A percentile compares a stretch with the other conserved stretches of the same genome.
These are phyloP conservation scores for Unio pictorum DNA, from an alignment of 2,888 invertebrate genomes.

Conservation along the genomic window DNA sequence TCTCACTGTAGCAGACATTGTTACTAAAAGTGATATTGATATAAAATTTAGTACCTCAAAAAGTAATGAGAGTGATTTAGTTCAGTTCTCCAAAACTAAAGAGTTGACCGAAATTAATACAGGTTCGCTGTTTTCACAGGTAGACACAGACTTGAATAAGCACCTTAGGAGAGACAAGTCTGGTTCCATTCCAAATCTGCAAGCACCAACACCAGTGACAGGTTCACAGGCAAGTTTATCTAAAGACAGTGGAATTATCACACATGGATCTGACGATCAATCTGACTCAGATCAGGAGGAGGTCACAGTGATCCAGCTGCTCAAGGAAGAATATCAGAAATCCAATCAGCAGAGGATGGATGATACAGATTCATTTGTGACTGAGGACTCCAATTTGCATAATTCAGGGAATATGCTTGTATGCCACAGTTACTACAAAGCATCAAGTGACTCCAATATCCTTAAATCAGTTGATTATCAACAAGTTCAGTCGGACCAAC, in stretches of 20 bases:
- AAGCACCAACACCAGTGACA: slow-evolving; percentile 3
- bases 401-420: too few relatives aligned
- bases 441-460: slow-evolving; percentile 60
- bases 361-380: slow-evolving; percentile 24
- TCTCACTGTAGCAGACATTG: too few relatives aligned
- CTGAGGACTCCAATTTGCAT: slow-evolving; percentile 17
- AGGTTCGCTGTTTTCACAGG: too few relatives aligned
- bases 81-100: not conserved
- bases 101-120: not conserved
- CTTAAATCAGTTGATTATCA: slow-evolving; percentile 32
- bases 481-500: slow-evolving; percentile 9
- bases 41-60: too few relatives aligned
- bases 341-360: slow-evolving; percentile 21
- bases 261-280: slow-evolving; percentile 15
- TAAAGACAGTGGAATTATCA: slow-evolving; percentile 31
- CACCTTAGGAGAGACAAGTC: slow-evolving; percentile 1
- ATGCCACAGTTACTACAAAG: slow-evolving; percentile 24
- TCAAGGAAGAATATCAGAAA: slow-evolving; percentile 53
- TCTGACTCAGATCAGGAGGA: slow-evolving; percentile 26
- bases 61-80: too few relatives aligned
- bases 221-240: slow-evolving; percentile 32
- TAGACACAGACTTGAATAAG: not conserved
- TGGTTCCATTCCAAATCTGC: not conserved
- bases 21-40: too few relatives aligned
- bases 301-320: slow-evolving; percentile 59